Evolutionary conservation across 1,140 invertebrate species (phyloP).

Genomic region (Aphelinus atriplicis): DNA sequence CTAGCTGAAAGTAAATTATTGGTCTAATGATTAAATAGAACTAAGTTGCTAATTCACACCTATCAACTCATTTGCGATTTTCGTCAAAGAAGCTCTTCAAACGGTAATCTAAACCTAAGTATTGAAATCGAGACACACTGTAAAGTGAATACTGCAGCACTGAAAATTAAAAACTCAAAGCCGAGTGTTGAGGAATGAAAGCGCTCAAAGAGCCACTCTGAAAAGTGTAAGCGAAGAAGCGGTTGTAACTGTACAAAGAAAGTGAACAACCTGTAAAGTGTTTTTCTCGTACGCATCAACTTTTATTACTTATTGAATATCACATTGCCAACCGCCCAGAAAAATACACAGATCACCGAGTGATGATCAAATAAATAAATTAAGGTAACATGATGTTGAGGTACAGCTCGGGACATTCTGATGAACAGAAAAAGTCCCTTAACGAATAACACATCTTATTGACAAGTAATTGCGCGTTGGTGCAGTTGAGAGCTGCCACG

Average conservation of each 20-base stretch:
- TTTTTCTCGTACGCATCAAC: conserved; percentile 3
- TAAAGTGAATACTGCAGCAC: conserved; percentile 4
- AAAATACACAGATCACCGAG: conserved; percentile 15
- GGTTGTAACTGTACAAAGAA: conserved; percentile 15
- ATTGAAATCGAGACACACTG: conserved; percentile 11
- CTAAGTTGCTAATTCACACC: background rate
- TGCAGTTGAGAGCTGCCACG: conserved; percentile 64
- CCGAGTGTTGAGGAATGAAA: conserved; percentile 11
- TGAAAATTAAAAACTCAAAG: conserved; percentile 22
- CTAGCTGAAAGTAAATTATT: background rate
- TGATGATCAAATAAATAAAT: conserved; percentile 24
- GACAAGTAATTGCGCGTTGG: conserved; percentile 36
- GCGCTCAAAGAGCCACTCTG: conserved; percentile 27
- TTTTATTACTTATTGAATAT: conserved; percentile 29
- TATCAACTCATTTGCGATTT: too few species aligned
- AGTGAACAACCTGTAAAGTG: conserved; percentile 8
- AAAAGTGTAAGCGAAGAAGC: conserved; percentile 31
- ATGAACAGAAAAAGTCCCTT: background rate
- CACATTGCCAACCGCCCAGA: conserved; percentile 22
- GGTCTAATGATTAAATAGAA: background rate
- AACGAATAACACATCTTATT: conserved; percentile 29
- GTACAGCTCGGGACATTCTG: background rate
- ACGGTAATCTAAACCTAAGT: background rate
- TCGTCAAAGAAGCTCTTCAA: too few species aligned
- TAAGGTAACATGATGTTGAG: conserved; percentile 17